These are phyloP conservation scores for Bombus turneri DNA, from an alignment of 1,140 invertebrate genomes.

Conservation along the genomic window DNA sequence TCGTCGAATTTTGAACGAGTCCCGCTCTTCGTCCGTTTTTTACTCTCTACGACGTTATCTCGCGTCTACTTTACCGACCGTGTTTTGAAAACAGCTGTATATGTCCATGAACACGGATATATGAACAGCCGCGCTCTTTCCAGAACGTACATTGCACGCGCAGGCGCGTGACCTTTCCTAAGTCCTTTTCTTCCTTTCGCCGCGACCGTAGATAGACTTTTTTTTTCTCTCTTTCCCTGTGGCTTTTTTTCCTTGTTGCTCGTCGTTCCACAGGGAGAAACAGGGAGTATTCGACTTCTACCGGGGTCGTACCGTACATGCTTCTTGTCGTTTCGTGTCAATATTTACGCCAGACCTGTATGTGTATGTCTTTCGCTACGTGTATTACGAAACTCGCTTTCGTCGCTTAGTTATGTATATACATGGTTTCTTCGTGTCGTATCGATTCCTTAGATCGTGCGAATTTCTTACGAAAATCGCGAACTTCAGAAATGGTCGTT, in stretches of 20 bases:
- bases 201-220: neutral
- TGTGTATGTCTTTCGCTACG: neutral
- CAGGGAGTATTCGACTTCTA: neutral
- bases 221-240: neutral
- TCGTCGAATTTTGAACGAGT: neutral
- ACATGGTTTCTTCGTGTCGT: too few relatives aligned
- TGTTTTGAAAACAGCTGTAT: conserved; percentile 9
- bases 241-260: neutral
- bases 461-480: neutral
- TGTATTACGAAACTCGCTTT: neutral
- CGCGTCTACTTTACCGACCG: neutral
- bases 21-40: neutral
- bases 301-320: neutral
- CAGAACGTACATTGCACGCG: conserved; percentile 49
- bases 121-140: conserved; percentile 56
- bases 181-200: conserved; percentile 45
- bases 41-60: neutral
- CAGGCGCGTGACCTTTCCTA: conserved; percentile 55
- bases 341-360: neutral
- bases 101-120: conserved; percentile 32
- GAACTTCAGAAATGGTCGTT: neutral
- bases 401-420: neutral
- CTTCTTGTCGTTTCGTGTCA: conserved; percentile 10
- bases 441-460: neutral
- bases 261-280: neutral